phyloP scores from a whole-genome alignment of 2,113 vertebrate genomes.

The Rhodinocichla rosea region DNA sequence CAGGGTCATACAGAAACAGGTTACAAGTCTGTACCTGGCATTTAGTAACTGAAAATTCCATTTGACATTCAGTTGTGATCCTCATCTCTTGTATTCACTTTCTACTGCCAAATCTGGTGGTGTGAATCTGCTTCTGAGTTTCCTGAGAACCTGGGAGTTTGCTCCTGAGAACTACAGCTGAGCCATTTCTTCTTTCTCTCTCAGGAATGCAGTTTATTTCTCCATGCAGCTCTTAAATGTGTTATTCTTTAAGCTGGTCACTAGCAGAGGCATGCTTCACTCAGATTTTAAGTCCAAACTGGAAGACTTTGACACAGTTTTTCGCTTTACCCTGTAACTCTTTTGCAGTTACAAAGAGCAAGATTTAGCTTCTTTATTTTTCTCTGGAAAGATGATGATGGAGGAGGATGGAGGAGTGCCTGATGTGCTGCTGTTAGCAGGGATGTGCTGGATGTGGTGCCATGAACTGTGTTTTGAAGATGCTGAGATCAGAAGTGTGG shows the following conservation, averaged over 20 bases:
- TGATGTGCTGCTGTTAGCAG: neutral
- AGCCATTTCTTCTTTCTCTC: neutral
- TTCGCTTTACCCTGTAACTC: neutral
- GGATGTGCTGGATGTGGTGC: neutral
- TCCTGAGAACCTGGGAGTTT: neutral
- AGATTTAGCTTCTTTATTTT: neutral
- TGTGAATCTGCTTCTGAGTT: neutral
- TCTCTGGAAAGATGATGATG: neutral
- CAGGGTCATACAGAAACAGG: neutral
- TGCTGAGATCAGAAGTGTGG: neutral
- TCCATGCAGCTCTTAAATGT: neutral
- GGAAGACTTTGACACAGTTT: neutral
- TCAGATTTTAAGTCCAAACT: neutral
- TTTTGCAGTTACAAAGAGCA: neutral
- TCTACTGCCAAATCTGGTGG: rapidly evolving
- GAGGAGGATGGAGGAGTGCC: neutral
- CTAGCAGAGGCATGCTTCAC: neutral
- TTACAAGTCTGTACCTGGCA: neutral
- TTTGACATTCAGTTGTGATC: neutral
- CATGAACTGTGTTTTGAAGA: neutral
- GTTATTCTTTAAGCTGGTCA: neutral
- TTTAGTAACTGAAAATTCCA: too few species aligned
- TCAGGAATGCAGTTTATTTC: neutral
- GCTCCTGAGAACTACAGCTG: neutral
- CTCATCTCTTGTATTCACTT: neutral